phyloP scores from a whole-genome alignment of 2,797 vertebrate species.

The Platyrinchus mystaceus region DNA sequence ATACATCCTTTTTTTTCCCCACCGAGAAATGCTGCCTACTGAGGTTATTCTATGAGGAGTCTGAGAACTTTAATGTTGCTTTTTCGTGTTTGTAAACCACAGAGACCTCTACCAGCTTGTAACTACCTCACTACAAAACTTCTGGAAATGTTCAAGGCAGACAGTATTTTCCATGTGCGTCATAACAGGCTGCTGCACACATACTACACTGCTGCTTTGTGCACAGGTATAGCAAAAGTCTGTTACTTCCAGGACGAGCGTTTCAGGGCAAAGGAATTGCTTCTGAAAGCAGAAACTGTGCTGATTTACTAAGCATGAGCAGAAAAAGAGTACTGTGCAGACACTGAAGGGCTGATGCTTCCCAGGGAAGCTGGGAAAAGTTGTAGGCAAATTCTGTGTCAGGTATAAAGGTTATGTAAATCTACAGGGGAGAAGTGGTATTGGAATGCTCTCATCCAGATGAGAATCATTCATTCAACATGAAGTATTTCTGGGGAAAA shows the following conservation, averaged over 20 bases:
- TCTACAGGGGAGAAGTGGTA: background rate
- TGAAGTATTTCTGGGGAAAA: background rate
- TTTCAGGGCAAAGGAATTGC: background rate
- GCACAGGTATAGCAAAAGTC: background rate
- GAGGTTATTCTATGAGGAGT: background rate
- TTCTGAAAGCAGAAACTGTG: background rate
- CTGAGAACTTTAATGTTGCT: accelerated
- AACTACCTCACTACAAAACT: background rate
- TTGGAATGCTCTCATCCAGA: background rate
- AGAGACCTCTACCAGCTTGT: background rate
- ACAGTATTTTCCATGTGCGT: background rate
- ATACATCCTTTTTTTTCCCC: background rate
- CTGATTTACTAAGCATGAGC: background rate
- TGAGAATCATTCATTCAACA: background rate
- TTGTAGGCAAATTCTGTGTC: background rate
- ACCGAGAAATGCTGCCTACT: background rate
- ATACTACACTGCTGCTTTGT: background rate
- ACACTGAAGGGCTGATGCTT: background rate
- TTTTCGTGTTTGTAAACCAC: background rate
- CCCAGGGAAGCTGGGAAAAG: background rate
- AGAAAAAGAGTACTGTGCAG: background rate
- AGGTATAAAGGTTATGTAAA: background rate
- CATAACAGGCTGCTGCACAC: background rate
- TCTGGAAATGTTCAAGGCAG: background rate
- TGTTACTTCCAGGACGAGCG: background rate